These are phyloP conservation scores for Perca flavescens DNA, from an alignment of 2,113 vertebrate genomes.

Conservation along the genomic window DNA sequence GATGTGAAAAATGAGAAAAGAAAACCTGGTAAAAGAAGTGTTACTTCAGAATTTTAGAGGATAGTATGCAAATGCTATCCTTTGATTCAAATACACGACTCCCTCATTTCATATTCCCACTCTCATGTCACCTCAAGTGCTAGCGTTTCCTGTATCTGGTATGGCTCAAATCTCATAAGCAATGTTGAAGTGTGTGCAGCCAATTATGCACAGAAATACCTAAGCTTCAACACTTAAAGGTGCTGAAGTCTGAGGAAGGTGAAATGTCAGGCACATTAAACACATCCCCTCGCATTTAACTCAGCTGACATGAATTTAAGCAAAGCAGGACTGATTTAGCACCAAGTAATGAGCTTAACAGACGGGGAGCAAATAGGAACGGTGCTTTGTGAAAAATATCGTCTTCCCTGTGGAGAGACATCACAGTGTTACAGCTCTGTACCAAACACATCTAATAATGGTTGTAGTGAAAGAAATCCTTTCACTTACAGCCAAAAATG, in stretches of 20 bases:
- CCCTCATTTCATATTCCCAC: constrained; percentile 65
- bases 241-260: constrained; percentile 32
- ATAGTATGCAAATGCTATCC: constrained; percentile 55
- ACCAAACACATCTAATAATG: constrained; percentile 5
- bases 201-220: constrained; percentile 33
- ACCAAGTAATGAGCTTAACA: constrained; percentile 50
- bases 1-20: background rate
- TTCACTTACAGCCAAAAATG: constrained; percentile 17
- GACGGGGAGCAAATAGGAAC: constrained; percentile 32
- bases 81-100: constrained; percentile 53
- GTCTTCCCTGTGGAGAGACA: constrained; percentile 30
- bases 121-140: constrained; percentile 73
- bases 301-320: constrained; percentile 47
- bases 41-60: constrained; percentile 48
- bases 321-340: constrained; percentile 25
- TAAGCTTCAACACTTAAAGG: constrained; percentile 30
- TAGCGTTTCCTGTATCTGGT: constrained; percentile 78
- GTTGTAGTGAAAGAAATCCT: background rate
- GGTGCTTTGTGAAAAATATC: constrained; percentile 28
- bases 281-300: constrained; percentile 31
- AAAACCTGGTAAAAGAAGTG: constrained; percentile 57
- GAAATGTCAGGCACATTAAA: constrained; percentile 38
- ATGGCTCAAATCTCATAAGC: constrained; percentile 54
- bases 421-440: constrained; percentile 3
- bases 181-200: constrained; percentile 38